These are phyloP conservation scores for Myrmecophaga tridactyla DNA, from an alignment of 2,113 vertebrate genomes.

Conservation along the genomic window DNA sequence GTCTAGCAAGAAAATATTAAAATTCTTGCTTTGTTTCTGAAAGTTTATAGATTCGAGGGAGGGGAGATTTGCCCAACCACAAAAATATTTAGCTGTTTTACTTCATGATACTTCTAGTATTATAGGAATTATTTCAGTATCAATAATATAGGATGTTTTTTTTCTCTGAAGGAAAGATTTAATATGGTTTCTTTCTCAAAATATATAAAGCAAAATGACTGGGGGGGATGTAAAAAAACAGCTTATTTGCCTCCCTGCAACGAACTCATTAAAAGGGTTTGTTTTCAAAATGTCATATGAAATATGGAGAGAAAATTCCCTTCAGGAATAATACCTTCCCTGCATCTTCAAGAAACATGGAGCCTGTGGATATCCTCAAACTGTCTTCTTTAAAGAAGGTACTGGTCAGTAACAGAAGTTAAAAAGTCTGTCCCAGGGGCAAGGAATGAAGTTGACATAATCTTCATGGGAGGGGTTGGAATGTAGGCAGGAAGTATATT, in stretches of 20 bases:
- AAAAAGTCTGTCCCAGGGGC: neutral
- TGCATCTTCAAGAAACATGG: neutral
- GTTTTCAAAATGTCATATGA: neutral
- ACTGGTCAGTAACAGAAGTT: neutral
- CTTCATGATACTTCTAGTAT: conserved; percentile 57
- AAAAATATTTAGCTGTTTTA: conserved; percentile 65
- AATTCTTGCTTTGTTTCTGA: conserved; percentile 66
- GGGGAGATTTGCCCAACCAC: neutral
- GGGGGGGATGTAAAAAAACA: neutral
- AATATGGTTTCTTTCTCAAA: conserved; percentile 64
- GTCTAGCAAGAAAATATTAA: conserved; percentile 64
- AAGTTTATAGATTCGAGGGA: conserved; percentile 71
- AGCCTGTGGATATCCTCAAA: neutral
- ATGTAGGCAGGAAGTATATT: neutral
- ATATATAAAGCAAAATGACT: conserved; percentile 14
- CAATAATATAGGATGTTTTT: neutral
- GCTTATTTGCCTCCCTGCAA: neutral
- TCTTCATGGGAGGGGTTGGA: neutral
- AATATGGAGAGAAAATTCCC: neutral
- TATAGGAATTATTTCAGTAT: conserved; percentile 63
- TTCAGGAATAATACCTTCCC: neutral
- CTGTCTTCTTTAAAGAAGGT: neutral
- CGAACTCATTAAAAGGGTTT: neutral
- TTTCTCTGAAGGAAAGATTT: conserved; percentile 56
- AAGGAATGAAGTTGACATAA: neutral